phyloP scores from a whole-genome alignment of 92 coral and sea anemone genomes.

The Isaurus tuberculatus region DNA sequence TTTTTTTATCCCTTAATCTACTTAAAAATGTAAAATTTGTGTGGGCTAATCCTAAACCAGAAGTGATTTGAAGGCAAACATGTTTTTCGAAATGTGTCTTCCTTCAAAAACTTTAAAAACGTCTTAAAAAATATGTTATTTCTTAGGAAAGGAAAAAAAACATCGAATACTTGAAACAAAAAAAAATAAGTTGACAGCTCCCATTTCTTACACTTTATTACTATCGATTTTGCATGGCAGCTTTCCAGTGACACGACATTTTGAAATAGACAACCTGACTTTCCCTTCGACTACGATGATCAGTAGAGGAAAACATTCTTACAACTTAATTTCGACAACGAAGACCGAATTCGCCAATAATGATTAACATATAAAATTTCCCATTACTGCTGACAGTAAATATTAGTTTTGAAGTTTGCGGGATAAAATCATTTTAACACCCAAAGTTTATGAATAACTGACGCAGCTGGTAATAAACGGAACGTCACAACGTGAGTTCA shows the following conservation, averaged over 20 bases:
- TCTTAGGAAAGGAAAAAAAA: background rate
- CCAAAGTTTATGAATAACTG: conserved; percentile 28
- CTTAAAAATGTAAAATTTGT: too few species aligned
- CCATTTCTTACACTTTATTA: background rate
- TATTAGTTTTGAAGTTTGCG: background rate
- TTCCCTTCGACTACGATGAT: background rate
- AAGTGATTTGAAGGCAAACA: too few species aligned
- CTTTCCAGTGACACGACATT: background rate
- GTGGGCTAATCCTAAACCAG: too few species aligned
- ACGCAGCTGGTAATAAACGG: background rate
- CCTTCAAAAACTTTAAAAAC: background rate
- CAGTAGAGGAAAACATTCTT: background rate
- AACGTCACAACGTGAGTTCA: conserved; percentile 15
- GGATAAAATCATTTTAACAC: background rate
- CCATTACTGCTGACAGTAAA: background rate
- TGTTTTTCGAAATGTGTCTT: too few species aligned
- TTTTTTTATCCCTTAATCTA: too few species aligned
- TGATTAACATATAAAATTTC: background rate
- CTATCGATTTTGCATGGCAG: conserved; percentile 4
- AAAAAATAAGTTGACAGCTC: background rate
- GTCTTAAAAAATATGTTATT: background rate
- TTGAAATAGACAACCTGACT: background rate
- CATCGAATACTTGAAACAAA: background rate
- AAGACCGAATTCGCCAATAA: conserved; percentile 1
- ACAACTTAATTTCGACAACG: background rate